Evolutionary conservation across 2,888 invertebrate genomes (phyloP), one percentile per base, ranked within the genome.

Genomic region (Papilio gigon): DNA sequence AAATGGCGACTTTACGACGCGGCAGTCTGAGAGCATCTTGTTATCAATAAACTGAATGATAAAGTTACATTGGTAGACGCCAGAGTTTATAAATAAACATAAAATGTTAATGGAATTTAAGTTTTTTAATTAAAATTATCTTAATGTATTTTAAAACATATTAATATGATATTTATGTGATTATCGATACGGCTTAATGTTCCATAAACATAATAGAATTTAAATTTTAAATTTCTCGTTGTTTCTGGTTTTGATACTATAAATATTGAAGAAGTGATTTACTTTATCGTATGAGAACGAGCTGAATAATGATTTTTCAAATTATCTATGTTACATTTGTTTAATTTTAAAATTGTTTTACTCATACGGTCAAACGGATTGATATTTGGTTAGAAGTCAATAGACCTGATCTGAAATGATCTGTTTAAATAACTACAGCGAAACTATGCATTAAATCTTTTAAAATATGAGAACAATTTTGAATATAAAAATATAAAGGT

Each of bases 81-180:
- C 53, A 27, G 14, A 5, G 27, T n/a, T 27, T 53, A 27, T 53
- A 27, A 27, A 53, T 53, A 53, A 53, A 53, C 53, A 53, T 53
- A 53, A 14, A 53, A 4, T n/a, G 8, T 27, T 56, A 56, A 30
- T 56, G 30, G 53, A 56, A 56, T 56, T 30, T 25, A 56, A 56
- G 53, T 56, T 56, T 56, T 56, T 56, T 56, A 56, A 30, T 56
- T 56, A 56, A 56, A 56, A 56, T 56, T 56, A 56, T 56, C 53
- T 56, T 56, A 56, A 56, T 56, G 27, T n/a, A 30, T 56, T 56
- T 56, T 9, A 30, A 30, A 56, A 9, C 53, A 30, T 56, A 56
- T 56, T 30, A 56, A 56, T 56, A 56, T 30, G 17, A 56, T 56
- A 56, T 56, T 56, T 56, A 56, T 56, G 53, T 56, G 30, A 56